Evolutionary conservation across 2,113 vertebrate genomes (phyloP), one percentile per base, ranked within the genome.

Genomic region (Gasterosteus nipponicus): DNA sequence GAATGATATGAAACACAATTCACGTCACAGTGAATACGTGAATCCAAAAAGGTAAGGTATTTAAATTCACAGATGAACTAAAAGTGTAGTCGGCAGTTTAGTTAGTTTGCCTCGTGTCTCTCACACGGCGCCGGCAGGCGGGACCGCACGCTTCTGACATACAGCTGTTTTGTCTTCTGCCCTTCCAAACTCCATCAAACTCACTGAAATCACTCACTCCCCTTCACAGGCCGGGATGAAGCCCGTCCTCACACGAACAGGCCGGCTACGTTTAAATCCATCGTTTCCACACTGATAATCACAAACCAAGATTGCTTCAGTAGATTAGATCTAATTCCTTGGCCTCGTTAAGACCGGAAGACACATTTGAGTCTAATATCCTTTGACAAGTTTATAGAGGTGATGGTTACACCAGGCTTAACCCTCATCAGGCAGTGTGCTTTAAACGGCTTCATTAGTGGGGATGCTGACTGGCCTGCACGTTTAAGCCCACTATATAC

Each of bases 201-300:
- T 82, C 29, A 46, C 10, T 8, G 10, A 73, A 84, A 78, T 77
- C 68, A 64, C 70, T 64, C 73, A 39, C 57, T 78, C 26, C 51
- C 68, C 66, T 86, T 60, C 44, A 42, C 58, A 29, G 49, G 62
- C 57, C 51, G 46, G 39, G 16, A 44, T 44, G 46, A 71, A 60
- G 16, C 69, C 51, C 1, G 16, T 63, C 73, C 79, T 84, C 77
- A 72, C 64, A 68, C 8, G 18, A 57, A 60, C 47, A 53, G 71
- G 71, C 44, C 57, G 38, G 66, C 74, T 73, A 18, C 38, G 16
- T 84, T 85, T 88, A 75, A 89, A 78, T 75, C 58, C 68, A 86
- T 79, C 9, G 69, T 80, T 88, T 89, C 85, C 86, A 88, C 78
- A 7, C 68, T 69, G 75, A 79, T 83, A 72, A 85, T 89, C 75